Evolutionary conservation across 2,888 invertebrate species (phyloP), one percentile per base, ranked within the genome.

Genomic region (Brachylomia viminalis): DNA sequence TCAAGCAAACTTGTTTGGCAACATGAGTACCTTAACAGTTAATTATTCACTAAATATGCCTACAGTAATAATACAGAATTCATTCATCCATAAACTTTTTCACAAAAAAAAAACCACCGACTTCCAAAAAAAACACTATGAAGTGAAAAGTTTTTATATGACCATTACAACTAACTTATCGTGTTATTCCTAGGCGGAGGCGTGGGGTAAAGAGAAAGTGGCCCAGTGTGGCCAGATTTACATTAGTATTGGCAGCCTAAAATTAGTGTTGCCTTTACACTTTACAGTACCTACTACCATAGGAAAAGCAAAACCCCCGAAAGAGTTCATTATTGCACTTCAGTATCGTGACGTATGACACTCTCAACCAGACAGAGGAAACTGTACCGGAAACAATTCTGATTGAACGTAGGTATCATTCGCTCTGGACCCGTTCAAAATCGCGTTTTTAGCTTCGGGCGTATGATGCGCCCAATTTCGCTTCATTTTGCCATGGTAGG

Each of bases 1-100:
- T 95, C 95, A 95, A 94, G 95, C 94, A 92, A 84, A 92, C 87
- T 90, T 90, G 90, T 94, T 94, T 94, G 94, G 94, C 94, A 93
- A 92, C 93, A 89, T 85, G 93, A 93, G 93, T 93, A 92, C 91
- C 88, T 90, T 87, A 90, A 81, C 75, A 83, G 75, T 80, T 86
- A 85, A 86, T 82, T 86, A 87, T 75, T 87, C 69, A 77, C 85
- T 88, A 85, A 77, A 81, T 78, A 87, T 71, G 79, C 77, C 80
- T 88, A 88, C 87, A 66, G 72, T 83, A 79, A 77, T 81, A 79
- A 38, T 72, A 75, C 42, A 83, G 64, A 81, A 76, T 72, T 75
- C 27, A 75, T 75, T 72, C n/a, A n/a, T n/a, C n/a, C n/a, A n/a
- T n/a, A n/a, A n/a, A n/a, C n/a, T n/a, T n/a, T n/a, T n/a, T n/a